Conservation (phyloP, 2,888 invertebrate species). For the Melanargia galathea region DNA sequence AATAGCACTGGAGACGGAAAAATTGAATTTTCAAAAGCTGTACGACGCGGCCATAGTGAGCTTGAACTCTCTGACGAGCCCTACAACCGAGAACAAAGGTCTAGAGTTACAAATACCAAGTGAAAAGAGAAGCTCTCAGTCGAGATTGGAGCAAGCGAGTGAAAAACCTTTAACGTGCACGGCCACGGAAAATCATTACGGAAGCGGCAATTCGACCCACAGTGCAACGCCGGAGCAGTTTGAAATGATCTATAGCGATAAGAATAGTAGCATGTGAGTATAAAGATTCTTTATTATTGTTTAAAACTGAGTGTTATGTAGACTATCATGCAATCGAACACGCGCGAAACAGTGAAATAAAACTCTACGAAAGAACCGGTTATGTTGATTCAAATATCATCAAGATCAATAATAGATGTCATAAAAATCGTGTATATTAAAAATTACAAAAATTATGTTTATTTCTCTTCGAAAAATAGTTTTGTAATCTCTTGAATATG, state of each 20-base stretch:
- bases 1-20: slow-evolving; percentile 80
- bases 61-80: slow-evolving; percentile 74
- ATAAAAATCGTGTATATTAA: too few relatives aligned
- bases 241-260: slow-evolving; percentile 83
- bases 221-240: slow-evolving; percentile 84
- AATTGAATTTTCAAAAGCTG: slow-evolving; percentile 79
- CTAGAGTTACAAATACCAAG: slow-evolving; percentile 65
- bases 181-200: slow-evolving; percentile 76
- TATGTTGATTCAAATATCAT: too few relatives aligned
- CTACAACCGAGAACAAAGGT: slow-evolving; percentile 63
- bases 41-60: slow-evolving; percentile 78
- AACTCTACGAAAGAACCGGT: too few relatives aligned
- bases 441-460: too few relatives aligned
- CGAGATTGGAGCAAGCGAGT: slow-evolving; percentile 46
- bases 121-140: slow-evolving; percentile 55
- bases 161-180: slow-evolving; percentile 69
- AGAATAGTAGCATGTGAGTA: slow-evolving; percentile 69
- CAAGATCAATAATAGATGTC: too few relatives aligned
- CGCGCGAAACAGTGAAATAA: too few relatives aligned
- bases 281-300: background rate
- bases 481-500: too few relatives aligned
- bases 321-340: too few relatives aligned
- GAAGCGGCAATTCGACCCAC: slow-evolving; percentile 76
- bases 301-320: too few relatives aligned
- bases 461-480: too few relatives aligned